Evolutionary conservation across 1,140 invertebrate genomes (phyloP), one percentile per base, ranked within the genome.

Genomic region (Cherax quadricarinatus): DNA sequence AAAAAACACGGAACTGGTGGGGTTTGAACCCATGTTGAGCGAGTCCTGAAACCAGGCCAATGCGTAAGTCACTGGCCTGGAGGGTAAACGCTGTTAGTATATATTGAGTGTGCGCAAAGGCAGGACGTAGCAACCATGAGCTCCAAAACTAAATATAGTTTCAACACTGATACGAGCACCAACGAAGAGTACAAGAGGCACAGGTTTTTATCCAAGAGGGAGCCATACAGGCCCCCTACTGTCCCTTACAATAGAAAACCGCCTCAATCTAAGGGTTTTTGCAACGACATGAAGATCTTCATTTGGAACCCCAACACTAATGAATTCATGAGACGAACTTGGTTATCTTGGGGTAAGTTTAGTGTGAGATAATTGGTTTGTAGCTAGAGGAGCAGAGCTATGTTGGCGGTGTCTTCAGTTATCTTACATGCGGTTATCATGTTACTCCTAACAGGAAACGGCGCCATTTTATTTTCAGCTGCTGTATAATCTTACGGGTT

Each of bases 331-430:
- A 53, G 82, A 16, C 51, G 82, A n/a, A 62, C 53, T n/a, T 21
- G 18, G 18, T 5, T 30, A 1, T 84, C 82, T 9, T 84, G 82
- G 82, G 82, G 82, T 84, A 51, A 84, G 82, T 62, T 60, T 14
- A 30, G n/a, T 57, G 49, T 57, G 21, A n/a, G 0, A 57, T 24
- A 41, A 41, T 41, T 41, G 30, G 30, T 41, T 41, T 41, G 30
- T 41, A 41, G 30, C 30, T 41, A 41, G 30, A 41, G 30, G 30
- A 41, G 30, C 30, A 41, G 30, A 41, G 30, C 2, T 41, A 41
- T 41, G 30, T 2, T 41, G 30, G 30, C 30, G 30, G 30, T 41
- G 30, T 41, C 30, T 41, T 41, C 30, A 41, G 30, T 41, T 41
- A 41, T 41, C 30, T 41, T 41, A 41, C 30, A 41, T 41, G 30